phyloP scores from a whole-genome alignment of 2,888 invertebrate genomes.

The Drosophila macrospina region DNA sequence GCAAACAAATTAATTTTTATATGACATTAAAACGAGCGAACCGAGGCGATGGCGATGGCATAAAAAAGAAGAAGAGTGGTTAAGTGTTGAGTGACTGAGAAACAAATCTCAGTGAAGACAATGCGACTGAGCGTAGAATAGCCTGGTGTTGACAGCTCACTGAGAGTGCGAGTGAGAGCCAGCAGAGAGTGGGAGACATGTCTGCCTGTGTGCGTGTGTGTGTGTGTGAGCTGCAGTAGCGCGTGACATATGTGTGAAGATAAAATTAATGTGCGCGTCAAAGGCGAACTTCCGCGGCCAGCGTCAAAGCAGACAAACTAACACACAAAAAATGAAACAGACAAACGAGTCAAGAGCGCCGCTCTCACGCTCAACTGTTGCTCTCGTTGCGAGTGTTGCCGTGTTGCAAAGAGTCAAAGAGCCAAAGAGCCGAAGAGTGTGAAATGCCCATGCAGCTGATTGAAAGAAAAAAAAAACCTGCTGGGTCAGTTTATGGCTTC shows the following conservation, averaged over 20 bases:
- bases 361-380: conserved; percentile 65
- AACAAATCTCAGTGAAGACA: conserved; percentile 78
- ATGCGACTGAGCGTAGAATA: conserved; percentile 61
- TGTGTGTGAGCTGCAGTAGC: conserved; percentile 51
- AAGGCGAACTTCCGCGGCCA: conserved; percentile 69
- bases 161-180: conserved; percentile 28
- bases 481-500: conserved; percentile 59
- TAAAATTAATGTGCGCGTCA: conserved; percentile 77
- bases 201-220: conserved; percentile 19
- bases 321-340: conserved; percentile 4
- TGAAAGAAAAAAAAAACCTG: conserved; percentile 53
- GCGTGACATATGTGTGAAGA: conserved; percentile 79
- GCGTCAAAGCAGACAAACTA: conserved; percentile 21
- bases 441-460: conserved; percentile 43
- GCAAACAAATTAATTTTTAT: conserved; percentile 83
- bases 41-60: conserved; percentile 62
- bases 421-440: conserved; percentile 43
- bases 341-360: conserved; percentile 43
- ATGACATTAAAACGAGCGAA: conserved; percentile 81
- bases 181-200: conserved; percentile 24
- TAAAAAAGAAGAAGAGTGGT: conserved; percentile 58
- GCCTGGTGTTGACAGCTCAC: conserved; percentile 73
- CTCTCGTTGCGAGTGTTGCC: conserved; percentile 76
- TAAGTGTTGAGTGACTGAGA: conserved; percentile 78
- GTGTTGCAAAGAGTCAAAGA: conserved; percentile 58